These are phyloP conservation scores for Mantis religiosa DNA, from an alignment of 2,888 invertebrate species.

Conservation along the genomic window DNA sequence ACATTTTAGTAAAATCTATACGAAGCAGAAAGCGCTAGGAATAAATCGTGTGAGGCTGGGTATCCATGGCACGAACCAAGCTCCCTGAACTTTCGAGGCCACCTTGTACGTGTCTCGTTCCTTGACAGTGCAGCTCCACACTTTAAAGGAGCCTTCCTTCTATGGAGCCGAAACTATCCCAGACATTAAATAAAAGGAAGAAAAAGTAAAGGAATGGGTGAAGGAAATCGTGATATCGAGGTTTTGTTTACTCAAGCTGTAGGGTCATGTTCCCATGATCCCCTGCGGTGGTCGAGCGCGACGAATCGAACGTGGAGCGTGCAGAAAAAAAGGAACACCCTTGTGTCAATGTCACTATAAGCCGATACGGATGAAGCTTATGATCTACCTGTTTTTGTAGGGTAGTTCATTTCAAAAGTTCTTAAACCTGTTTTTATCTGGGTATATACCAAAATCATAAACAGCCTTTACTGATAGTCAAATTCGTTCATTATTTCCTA, in stretches of 20 bases:
- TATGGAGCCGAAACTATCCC: not conserved
- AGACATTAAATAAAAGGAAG: not conserved
- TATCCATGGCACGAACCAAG: not conserved
- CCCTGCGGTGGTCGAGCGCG: not conserved
- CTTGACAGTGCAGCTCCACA: not conserved
- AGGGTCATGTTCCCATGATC: conserved; percentile 15
- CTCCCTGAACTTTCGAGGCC: not conserved
- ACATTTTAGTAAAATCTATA: no score
- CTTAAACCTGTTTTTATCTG: no score
- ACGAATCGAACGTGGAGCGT: not conserved
- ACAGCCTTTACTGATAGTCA: no score
- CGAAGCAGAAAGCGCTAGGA: no score
- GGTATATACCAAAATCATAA: no score
- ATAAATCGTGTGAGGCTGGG: no score
- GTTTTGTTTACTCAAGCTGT: not conserved
- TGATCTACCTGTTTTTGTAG: no score
- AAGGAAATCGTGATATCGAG: not conserved
- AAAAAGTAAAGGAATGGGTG: not conserved
- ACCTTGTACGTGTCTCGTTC: not conserved
- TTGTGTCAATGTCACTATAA: not conserved
- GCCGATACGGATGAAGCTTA: no score
- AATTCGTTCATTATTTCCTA: no score
- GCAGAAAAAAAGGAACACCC: not conserved
- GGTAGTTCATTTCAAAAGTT: no score
- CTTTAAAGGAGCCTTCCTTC: not conserved